Percentiles rank a stretch among this genome's conserved stretches.
phyloP scores from a whole-genome alignment of 1,140 invertebrate genomes.

The Bombus fervidus region DNA sequence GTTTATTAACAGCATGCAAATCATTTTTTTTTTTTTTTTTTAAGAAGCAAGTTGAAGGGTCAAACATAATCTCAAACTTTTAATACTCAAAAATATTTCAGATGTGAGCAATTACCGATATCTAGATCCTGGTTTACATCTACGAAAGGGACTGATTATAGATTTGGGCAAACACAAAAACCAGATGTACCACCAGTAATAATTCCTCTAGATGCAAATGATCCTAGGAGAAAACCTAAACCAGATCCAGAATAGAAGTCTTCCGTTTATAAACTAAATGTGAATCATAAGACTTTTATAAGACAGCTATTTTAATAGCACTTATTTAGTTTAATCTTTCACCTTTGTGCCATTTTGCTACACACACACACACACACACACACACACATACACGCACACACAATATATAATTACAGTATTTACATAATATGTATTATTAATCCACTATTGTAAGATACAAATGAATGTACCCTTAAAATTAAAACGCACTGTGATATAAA shows the following conservation, averaged over 20 bases:
- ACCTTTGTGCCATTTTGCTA: conserved; percentile 30
- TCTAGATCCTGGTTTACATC: conserved; percentile 43
- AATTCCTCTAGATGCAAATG: conserved; percentile 59
- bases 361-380: not conserved
- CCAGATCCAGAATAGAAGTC: conserved; percentile 65
- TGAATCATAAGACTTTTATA: conserved; percentile 48
- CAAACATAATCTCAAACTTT: not conserved
- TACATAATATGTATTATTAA: not conserved
- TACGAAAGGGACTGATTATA: conserved; percentile 43
- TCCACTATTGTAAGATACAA: conserved; percentile 1
- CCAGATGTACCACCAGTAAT: conserved; percentile 57
- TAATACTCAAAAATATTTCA: conserved; percentile 39
- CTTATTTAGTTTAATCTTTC: not conserved
- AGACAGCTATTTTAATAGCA: conserved; percentile 15
- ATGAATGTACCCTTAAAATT: conserved; percentile 31
- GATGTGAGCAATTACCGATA: conserved; percentile 48
- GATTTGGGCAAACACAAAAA: conserved; percentile 42
- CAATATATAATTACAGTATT: no score
- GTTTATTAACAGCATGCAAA: conserved; percentile 1
- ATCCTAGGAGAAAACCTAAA: conserved; percentile 67
- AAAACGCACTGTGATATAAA: conserved; percentile 25
- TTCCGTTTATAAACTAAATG: conserved; percentile 20
- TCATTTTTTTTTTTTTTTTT: no score
- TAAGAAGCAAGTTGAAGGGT: not conserved
- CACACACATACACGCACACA: not conserved